phyloP scores from a whole-genome alignment of 2,888 invertebrate genomes.

The Apotomis betuletana region DNA sequence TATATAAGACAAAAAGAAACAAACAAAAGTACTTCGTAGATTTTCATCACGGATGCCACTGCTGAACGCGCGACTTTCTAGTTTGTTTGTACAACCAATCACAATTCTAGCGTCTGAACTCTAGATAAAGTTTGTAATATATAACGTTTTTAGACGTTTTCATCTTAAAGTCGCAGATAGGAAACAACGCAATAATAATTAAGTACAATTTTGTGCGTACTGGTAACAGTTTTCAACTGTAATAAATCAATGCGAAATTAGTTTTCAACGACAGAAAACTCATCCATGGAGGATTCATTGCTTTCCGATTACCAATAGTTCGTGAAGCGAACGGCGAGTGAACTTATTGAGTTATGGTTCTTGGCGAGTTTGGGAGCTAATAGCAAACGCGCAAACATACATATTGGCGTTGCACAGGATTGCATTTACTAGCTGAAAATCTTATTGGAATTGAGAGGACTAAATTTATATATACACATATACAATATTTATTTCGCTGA shows the following conservation, averaged over 20 bases:
- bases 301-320: slow-evolving; percentile 68
- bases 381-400: slow-evolving; percentile 32
- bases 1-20: not conserved
- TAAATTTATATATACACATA: too few species aligned
- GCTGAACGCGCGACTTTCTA: not conserved
- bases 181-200: slow-evolving; percentile 14
- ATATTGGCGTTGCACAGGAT: slow-evolving; percentile 9
- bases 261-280: slow-evolving; percentile 68
- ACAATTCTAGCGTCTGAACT: not conserved
- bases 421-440: slow-evolving; percentile 8
- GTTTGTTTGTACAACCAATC: not conserved
- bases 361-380: slow-evolving; percentile 53
- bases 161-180: not conserved
- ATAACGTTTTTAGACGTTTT: not conserved
- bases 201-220: slow-evolving; percentile 35
- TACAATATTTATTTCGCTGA: too few species aligned
- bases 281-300: slow-evolving; percentile 68
- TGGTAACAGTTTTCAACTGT: slow-evolving; percentile 56
- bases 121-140: not conserved
- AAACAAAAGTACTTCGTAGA: not conserved
- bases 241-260: slow-evolving; percentile 68
- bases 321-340: slow-evolving; percentile 58
- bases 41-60: not conserved
- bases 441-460: not conserved
- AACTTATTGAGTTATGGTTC: slow-evolving; percentile 65